Base-by-base conservation (phyloP, 2,797 vertebrate genomes). In the Melanogrammus aeglefinus region DNA sequence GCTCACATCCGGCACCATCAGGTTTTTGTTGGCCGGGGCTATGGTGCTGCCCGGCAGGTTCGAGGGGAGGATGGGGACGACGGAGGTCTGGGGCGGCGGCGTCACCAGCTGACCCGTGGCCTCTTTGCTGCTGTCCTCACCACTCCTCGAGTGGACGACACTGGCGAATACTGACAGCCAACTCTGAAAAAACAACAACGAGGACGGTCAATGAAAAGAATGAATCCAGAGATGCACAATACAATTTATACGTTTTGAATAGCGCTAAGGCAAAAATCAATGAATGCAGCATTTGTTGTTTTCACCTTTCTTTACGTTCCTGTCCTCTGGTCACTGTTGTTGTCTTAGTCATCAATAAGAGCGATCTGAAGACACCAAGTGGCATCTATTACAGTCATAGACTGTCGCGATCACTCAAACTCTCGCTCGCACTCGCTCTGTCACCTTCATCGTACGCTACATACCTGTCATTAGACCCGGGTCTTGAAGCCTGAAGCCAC, bases 321-420 rank as follows among this genome's bases (percentile, higher is more conserved):
- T 92, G 79, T 91, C 90, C 21, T 92, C 94, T 79, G n/a, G n/a
- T 86, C 84, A 87, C 92, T 88, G 78, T 88, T 93, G 88, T 94
- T 76, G 75, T 95, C 94, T 75, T 87, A 73, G 92, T 94, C 88
- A 72, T 24, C 71, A 72, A 88, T 31, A 4, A 79, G 77, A 69
- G 82, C 74, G 33, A 72, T 79, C 93, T 94, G 57, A 79, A 82
- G 9, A 70, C 12, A 7, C 29, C 1, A n/a, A 75, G 36, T 16
- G 29, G n/a, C n/a, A n/a, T n/a, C n/a, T n/a, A n/a, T n/a, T n/a
- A n/a, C n/a, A n/a, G n/a, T n/a, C n/a, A n/a, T n/a, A n/a, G n/a
- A n/a, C n/a, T n/a, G n/a, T n/a, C n/a, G n/a, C n/a, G n/a, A n/a
- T n/a, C n/a, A n/a, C n/a, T n/a, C n/a, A n/a, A n/a, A n/a, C n/a